Conservation (phyloP, 2,113 vertebrate species). For the Chaetodon trifascialis region DNA sequence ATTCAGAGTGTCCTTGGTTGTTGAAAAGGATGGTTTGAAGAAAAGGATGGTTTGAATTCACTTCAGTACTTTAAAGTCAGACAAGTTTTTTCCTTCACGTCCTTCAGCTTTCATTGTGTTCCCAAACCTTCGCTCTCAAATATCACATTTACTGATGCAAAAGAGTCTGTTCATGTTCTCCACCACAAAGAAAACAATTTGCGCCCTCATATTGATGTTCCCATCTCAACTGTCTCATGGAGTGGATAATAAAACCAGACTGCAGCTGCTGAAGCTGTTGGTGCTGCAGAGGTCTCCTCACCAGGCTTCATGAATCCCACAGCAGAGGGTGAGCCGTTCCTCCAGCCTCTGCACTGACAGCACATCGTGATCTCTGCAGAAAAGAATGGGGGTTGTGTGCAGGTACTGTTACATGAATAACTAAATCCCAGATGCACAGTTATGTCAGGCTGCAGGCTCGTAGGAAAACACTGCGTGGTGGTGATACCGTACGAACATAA, state of each 20-base stretch:
- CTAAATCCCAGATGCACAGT: background rate
- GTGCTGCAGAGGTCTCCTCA: conserved; percentile 40
- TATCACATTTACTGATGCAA: background rate
- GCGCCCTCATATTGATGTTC: no score
- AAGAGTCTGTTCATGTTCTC: background rate
- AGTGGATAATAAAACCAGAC: conserved; percentile 4
- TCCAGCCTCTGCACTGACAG: background rate
- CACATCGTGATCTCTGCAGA: conserved; percentile 53
- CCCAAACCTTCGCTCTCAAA: no score
- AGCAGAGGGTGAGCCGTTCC: conserved; percentile 20
- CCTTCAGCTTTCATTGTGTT: background rate
- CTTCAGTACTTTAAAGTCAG: background rate
- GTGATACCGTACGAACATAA: background rate
- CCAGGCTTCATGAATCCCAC: conserved; percentile 55
- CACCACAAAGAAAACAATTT: background rate
- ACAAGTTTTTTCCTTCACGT: no score
- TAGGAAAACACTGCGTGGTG: background rate
- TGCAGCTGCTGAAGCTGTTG: background rate
- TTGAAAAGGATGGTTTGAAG: conserved; percentile 21
- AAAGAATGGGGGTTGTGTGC: background rate
- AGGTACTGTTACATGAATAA: background rate
- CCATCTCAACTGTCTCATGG: background rate
- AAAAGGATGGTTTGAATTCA: background rate
- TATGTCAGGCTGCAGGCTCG: conserved; percentile 1
- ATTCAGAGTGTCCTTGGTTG: conserved; percentile 58